Conservation (phyloP, 1,140 invertebrate genomes). For the Polypedilum vanderplanki region DNA sequence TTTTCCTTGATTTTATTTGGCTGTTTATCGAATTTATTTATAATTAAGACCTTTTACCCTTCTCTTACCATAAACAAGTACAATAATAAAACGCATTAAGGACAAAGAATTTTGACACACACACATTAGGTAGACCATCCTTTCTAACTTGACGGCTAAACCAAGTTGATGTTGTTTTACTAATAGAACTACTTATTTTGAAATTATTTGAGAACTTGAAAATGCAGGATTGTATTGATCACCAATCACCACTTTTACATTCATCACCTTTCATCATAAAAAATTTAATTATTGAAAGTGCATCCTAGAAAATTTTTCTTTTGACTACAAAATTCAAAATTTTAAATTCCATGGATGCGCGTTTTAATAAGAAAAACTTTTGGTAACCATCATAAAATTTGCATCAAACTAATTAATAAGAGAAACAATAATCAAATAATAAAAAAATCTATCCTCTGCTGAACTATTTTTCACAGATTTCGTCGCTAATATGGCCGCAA, state of each 20-base stretch:
- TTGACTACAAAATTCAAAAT: not conserved
- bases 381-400: not conserved
- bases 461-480: constrained; percentile 16
- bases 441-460: not conserved
- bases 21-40: not conserved
- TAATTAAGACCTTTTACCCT: not conserved
- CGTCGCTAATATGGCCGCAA: not conserved
- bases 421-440: not conserved
- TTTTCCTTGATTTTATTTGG: not conserved
- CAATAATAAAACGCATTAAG: not conserved
- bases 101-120: not conserved
- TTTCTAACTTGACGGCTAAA: too few relatives aligned
- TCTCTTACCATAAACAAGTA: not conserved
- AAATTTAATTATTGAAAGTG: too few relatives aligned
- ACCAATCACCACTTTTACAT: too few relatives aligned
- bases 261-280: too few relatives aligned
- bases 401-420: not conserved
- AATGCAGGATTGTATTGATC: too few relatives aligned
- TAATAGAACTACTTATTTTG: too few relatives aligned
- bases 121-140: too few relatives aligned
- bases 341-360: not conserved
- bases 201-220: too few relatives aligned
- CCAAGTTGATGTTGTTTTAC: too few relatives aligned
- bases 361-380: not conserved
- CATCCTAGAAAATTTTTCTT: not conserved